Percentiles rank a stretch among this genome's conserved stretches.
These are phyloP conservation scores for Troides aeacus DNA, from an alignment of 2,888 invertebrate species.

Conservation along the genomic window DNA sequence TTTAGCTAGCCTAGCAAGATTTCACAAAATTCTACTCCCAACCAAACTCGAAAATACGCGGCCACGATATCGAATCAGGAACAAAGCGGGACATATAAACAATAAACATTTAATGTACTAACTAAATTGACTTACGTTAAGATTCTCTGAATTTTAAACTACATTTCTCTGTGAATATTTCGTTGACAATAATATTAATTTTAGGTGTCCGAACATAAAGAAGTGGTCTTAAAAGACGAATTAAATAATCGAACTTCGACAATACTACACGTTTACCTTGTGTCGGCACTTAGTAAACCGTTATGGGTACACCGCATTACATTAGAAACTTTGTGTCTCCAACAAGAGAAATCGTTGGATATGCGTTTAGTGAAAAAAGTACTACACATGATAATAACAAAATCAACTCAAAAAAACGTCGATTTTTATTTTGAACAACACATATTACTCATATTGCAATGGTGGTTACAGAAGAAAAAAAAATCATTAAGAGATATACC, in stretches of 20 bases:
- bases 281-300: constrained; percentile 75
- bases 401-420: constrained; percentile 46
- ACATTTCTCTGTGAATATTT: background rate
- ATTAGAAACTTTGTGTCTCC: constrained; percentile 74
- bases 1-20: too few species aligned
- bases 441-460: constrained; percentile 69
- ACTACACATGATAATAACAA: constrained; percentile 56
- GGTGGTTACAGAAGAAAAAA: constrained; percentile 68
- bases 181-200: constrained; percentile 36
- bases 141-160: background rate
- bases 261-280: constrained; percentile 77
- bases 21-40: too few species aligned
- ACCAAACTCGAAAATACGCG: too few species aligned
- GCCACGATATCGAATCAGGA: too few species aligned
- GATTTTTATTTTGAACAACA: constrained; percentile 62
- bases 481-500: constrained; percentile 66
- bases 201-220: constrained; percentile 59
- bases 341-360: constrained; percentile 73
- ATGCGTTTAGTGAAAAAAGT: constrained; percentile 64
- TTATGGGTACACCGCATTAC: constrained; percentile 76
- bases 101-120: too few species aligned
- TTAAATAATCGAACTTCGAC: constrained; percentile 78
- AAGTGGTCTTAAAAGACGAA: constrained; percentile 79
- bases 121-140: too few species aligned
- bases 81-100: too few species aligned